A percentile compares a stretch with the other conserved stretches of the same genome.
Evolutionary conservation across 2,797 vertebrate species (phyloP).

Genomic region (Poliocrania exsul): DNA sequence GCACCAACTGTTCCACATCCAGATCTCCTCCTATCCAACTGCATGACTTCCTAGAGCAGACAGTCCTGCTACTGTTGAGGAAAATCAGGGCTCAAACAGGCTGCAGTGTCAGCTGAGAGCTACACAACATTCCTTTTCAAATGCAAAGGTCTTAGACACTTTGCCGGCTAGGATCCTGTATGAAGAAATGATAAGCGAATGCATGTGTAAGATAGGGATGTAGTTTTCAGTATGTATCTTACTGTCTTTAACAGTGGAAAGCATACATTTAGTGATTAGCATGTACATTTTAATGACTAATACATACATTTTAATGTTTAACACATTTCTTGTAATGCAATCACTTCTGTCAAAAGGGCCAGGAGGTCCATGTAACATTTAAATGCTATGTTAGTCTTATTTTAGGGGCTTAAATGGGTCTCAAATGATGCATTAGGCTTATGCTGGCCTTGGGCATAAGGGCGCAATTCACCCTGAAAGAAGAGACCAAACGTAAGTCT

Average conservation of each 20-base stretch:
- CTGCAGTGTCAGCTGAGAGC: neutral
- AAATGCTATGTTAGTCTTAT: neutral
- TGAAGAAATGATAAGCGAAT: neutral
- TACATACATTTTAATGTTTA: neutral
- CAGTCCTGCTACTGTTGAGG: neutral
- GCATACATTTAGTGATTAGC: neutral
- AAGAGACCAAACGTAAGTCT: conserved; percentile 37
- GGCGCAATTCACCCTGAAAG: conserved; percentile 4
- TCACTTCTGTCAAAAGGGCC: neutral
- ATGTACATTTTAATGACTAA: neutral
- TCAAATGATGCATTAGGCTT: conserved; percentile 15
- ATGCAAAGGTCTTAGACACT: neutral
- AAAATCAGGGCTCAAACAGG: neutral
- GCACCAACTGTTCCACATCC: neutral
- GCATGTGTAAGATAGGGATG: neutral
- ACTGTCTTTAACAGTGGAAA: neutral
- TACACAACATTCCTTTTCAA: neutral
- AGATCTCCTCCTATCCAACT: neutral
- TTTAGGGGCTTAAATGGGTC: neutral
- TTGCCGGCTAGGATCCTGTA: neutral
- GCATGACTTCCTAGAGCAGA: neutral
- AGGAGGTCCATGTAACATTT: neutral
- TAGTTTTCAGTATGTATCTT: neutral
- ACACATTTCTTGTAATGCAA: neutral
- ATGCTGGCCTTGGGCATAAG: neutral